A percentile compares a stretch with the other conserved stretches of the same genome.
These are phyloP conservation scores for Drosophila kokeensis DNA, from an alignment of 2,888 invertebrate genomes.

Conservation along the genomic window DNA sequence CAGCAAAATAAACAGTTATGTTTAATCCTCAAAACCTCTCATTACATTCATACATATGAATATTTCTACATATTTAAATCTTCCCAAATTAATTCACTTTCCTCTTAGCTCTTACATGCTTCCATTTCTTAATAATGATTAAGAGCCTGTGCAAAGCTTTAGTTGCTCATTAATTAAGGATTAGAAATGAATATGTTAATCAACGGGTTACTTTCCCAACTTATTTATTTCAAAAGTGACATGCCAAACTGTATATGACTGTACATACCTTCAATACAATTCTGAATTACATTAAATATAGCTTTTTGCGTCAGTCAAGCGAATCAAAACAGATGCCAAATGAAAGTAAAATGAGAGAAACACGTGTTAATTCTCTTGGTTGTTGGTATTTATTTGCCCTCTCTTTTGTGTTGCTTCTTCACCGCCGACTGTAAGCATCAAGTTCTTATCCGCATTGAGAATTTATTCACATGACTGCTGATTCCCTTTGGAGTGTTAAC, in stretches of 20 bases:
- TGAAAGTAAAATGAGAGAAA: conserved; percentile 82
- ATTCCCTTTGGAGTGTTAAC: conserved; percentile 5
- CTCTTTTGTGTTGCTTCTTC: conserved; percentile 3
- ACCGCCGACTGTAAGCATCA: conserved; percentile 1
- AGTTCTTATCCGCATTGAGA: conserved; percentile 22
- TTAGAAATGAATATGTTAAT: conserved; percentile 12
- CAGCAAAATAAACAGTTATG: conserved; percentile 17
- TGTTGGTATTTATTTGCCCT: conserved; percentile 3
- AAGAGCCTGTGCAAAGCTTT: background rate
- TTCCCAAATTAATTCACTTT: conserved; percentile 15
- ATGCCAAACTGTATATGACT: conserved; percentile 4
- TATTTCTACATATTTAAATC: background rate
- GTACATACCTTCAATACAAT: conserved; percentile 45
- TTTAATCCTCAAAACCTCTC: background rate
- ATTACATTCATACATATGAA: too few relatives aligned
- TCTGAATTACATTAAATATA: conserved; percentile 51
- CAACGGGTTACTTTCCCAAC: conserved; percentile 23
- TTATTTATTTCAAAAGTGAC: background rate
- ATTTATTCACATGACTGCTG: background rate
- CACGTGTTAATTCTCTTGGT: conserved; percentile 4
- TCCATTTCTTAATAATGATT: conserved; percentile 3
- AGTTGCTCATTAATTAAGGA: conserved; percentile 19
- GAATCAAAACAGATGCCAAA: conserved; percentile 16
- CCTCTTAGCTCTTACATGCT: conserved; percentile 4
- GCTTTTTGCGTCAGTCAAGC: conserved; percentile 8